phyloP scores from a whole-genome alignment of 1,140 invertebrate species.

The Zelostemma sp. region DNA sequence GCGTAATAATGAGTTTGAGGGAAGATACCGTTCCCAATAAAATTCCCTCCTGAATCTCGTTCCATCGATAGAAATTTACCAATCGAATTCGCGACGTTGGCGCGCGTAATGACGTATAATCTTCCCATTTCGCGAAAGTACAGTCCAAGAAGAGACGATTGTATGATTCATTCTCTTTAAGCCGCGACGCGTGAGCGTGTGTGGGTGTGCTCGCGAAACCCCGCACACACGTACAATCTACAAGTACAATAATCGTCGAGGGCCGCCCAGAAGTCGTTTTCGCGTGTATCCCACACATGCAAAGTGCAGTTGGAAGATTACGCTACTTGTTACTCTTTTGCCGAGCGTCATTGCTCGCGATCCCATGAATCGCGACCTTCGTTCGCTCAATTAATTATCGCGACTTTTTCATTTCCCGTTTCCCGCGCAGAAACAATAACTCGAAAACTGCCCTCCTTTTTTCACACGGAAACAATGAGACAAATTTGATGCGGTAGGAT shows the following conservation, averaged over 20 bases:
- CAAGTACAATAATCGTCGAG: conserved; percentile 14
- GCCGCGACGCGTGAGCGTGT: no score
- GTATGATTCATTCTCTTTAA: neutral
- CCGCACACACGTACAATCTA: neutral
- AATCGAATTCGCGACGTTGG: neutral
- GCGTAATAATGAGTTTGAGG: neutral
- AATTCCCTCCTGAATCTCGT: neutral
- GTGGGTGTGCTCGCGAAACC: neutral
- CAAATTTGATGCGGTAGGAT: conserved; percentile 19
- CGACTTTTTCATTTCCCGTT: no score
- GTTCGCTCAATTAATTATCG: no score
- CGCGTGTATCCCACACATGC: conserved; percentile 12
- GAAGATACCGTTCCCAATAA: neutral
- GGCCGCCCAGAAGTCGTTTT: conserved; percentile 20
- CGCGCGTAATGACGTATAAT: neutral
- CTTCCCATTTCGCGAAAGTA: conserved; percentile 6
- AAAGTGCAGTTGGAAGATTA: conserved; percentile 38
- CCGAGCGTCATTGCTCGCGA: conserved; percentile 42
- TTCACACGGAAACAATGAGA: conserved; percentile 2
- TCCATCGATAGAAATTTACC: neutral
- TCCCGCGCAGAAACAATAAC: conserved; percentile 15
- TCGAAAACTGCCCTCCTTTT: no score
- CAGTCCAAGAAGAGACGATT: neutral
- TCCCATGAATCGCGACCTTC: conserved; percentile 51
- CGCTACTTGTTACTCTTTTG: conserved; percentile 21